phyloP scores from a whole-genome alignment of 1,140 invertebrate species.

The Magallana angulata region DNA sequence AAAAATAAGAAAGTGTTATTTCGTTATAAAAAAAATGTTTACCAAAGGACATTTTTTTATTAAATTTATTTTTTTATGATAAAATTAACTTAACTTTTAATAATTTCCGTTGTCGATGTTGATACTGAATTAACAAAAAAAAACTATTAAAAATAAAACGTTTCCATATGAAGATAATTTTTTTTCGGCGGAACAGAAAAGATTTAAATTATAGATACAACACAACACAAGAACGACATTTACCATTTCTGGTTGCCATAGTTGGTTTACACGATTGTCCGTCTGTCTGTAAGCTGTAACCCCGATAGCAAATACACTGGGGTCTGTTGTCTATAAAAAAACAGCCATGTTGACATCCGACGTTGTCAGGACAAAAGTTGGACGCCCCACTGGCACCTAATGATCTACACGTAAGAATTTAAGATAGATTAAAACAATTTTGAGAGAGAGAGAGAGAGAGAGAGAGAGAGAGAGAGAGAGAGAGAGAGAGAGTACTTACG shows the following conservation, averaged over 20 bases:
- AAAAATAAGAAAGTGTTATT: no score
- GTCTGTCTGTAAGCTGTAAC: background rate
- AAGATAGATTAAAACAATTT: no score
- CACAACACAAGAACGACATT: background rate
- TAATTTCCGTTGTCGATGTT: no score
- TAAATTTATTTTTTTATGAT: no score
- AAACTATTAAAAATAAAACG: no score
- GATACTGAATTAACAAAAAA: no score
- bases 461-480: background rate
- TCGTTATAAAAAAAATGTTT: no score
- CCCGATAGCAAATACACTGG: background rate
- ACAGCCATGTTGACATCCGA: background rate
- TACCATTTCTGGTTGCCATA: background rate
- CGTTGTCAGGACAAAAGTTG: background rate
- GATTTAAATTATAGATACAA: no score
- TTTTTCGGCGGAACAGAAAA: no score
- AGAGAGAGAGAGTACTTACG: background rate
- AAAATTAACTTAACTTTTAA: no score
- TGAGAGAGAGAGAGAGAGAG: background rate
- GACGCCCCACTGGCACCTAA: background rate
- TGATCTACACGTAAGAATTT: background rate
- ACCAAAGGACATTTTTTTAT: no score
- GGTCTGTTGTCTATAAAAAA: background rate
- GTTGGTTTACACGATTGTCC: background rate
- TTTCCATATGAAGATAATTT: no score